Percentiles rank a stretch among this genome's conserved stretches.
Evolutionary conservation across 2,888 invertebrate species (phyloP).

Genomic region (Ischnura elegans): DNA sequence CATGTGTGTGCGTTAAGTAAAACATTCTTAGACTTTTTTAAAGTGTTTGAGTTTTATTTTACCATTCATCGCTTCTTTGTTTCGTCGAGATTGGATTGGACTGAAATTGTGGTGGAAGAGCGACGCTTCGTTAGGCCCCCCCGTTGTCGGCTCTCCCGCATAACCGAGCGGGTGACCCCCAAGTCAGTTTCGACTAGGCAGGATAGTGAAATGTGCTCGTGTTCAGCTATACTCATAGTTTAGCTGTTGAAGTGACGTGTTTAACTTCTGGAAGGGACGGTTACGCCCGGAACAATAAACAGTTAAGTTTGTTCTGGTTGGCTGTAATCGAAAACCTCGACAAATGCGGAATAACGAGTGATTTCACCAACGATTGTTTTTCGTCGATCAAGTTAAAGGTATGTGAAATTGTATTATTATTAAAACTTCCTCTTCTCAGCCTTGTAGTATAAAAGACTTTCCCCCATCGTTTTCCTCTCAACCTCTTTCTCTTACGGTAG

Average conservation of each 20-base stretch:
- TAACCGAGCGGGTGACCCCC: background rate
- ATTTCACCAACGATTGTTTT: background rate
- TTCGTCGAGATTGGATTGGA: background rate
- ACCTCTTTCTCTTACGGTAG: background rate
- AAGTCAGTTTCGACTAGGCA: background rate
- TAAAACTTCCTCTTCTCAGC: background rate
- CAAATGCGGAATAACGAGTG: constrained; percentile 32
- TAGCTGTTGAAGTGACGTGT: constrained; percentile 41
- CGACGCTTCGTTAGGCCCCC: constrained; percentile 27
- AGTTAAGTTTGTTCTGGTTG: background rate
- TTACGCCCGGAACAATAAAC: constrained; percentile 39
- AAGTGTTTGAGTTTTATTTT: background rate
- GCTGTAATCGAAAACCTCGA: background rate
- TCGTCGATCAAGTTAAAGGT: constrained; percentile 44
- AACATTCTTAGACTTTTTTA: background rate
- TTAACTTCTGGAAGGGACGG: background rate
- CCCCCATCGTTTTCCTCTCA: background rate
- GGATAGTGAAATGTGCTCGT: constrained; percentile 52
- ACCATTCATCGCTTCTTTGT: background rate
- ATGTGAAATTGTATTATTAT: background rate
- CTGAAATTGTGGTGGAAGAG: constrained; percentile 14
- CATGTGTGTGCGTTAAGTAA: background rate
- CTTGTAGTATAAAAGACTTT: background rate
- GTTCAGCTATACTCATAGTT: background rate
- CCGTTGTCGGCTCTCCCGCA: background rate